phyloP scores from a whole-genome alignment of 2,888 invertebrate species.

The Pilophorus perplexus region DNA sequence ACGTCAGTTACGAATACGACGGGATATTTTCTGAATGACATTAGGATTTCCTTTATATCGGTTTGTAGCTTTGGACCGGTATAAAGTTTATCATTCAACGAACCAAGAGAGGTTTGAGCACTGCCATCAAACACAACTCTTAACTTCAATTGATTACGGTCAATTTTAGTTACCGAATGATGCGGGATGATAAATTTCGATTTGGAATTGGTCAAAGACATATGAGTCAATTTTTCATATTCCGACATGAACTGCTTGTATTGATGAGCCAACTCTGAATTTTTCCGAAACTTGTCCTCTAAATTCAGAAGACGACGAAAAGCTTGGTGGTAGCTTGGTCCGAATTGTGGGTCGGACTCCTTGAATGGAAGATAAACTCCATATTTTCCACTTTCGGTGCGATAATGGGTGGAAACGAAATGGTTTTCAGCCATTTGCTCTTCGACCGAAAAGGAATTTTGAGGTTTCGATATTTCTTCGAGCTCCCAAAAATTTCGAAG shows the following conservation, averaged over 20 bases:
- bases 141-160: not conserved
- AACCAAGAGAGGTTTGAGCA: slow-evolving; percentile 26
- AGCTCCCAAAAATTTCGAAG: slow-evolving; percentile 35
- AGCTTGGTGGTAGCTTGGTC: not conserved
- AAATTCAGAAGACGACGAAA: slow-evolving; percentile 8
- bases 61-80: slow-evolving; percentile 26
- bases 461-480: slow-evolving; percentile 19
- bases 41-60: slow-evolving; percentile 29
- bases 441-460: not conserved
- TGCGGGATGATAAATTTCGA: slow-evolving; percentile 28
- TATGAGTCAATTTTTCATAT: slow-evolving; percentile 10
- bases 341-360: not conserved
- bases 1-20: slow-evolving; percentile 21
- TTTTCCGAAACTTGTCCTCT: slow-evolving; percentile 7
- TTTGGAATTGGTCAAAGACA: not conserved
- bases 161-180: slow-evolving; percentile 20
- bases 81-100: slow-evolving; percentile 28
- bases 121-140: too few relatives aligned
- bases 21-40: slow-evolving; percentile 22
- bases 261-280: not conserved
- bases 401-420: slow-evolving; percentile 32
- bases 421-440: slow-evolving; percentile 39
- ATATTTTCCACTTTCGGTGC: slow-evolving; percentile 38
- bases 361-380: slow-evolving; percentile 36
- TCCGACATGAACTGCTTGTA: slow-evolving; percentile 26